Base-by-base conservation (phyloP, 1,140 invertebrate genomes). In the Drosophila pseudoananassae region DNA sequence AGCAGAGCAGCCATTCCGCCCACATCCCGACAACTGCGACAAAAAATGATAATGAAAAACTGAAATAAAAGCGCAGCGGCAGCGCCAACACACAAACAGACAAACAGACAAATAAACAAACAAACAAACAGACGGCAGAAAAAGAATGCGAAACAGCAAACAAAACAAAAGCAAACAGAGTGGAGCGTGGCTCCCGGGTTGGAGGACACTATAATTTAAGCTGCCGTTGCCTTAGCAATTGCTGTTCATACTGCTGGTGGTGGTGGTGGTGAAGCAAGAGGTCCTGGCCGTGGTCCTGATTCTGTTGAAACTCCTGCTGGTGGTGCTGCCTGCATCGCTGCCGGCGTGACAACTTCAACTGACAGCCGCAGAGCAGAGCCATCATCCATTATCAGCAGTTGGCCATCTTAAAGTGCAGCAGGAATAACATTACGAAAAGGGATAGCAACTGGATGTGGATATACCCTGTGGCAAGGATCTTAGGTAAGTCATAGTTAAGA, bases 361-460 rank as follows among this genome's bases (percentile, higher is more conserved):
- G 84, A 88, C 84, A 88, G 82, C 60, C 83, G 68, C 79, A 76
- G 74, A 73, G 60, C 82, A 87, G 83, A 64, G 83, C 78, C 83
- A 87, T 89, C 84, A 89, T 88, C 84, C 84, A 88, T 88, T 88
- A 88, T 88, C 84, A 88, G 85, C 84, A 88, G 84, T 84, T 88
- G 78, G 84, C 76, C 79, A 88, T 88, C 84, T 89, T 89, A 89
- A 80, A 89, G 84, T 79, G 84, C 83, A 82, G 60, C 70, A 63
- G 52, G 46, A 73, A 57, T 40, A 64, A 47, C 58, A 47, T 56
- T 45, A 46, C 33, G 4, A 51, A 47, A 20, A 60, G 20, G 14
- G 31, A 7, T 3, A 29, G 2, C 0, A 4, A 49, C 14, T 43
- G 9, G 50, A 69, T 23, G 10, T 1, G 0, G 1, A 1, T 0